These are phyloP conservation scores for Panzeria rudis DNA, from an alignment of 2,888 invertebrate genomes.

Conservation along the genomic window DNA sequence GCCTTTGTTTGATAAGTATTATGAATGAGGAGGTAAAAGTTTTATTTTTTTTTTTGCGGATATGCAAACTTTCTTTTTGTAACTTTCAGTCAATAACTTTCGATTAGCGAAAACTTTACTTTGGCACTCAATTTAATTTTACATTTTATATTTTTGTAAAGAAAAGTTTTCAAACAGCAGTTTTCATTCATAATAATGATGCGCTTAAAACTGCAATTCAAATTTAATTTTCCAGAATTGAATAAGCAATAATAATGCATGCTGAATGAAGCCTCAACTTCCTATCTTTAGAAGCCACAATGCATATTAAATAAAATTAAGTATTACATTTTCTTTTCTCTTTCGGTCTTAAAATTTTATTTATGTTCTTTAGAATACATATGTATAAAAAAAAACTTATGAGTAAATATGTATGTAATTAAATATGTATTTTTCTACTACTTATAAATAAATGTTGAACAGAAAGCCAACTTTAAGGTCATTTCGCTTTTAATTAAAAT, in stretches of 20 bases:
- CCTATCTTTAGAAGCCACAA: background rate
- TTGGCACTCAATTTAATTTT: too few relatives aligned
- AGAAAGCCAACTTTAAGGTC: conserved; percentile 44
- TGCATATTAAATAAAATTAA: conserved; percentile 21
- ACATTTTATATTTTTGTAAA: too few relatives aligned
- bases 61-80: too few relatives aligned
- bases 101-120: too few relatives aligned
- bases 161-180: too few relatives aligned
- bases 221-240: too few relatives aligned
- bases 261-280: background rate
- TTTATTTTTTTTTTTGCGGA: too few relatives aligned
- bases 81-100: too few relatives aligned
- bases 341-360: conserved; percentile 8
- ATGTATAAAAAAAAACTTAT: background rate
- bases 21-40: too few relatives aligned
- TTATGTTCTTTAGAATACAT: conserved; percentile 1
- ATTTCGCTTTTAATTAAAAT: conserved; percentile 79
- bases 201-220: too few relatives aligned
- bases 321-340: conserved; percentile 10
- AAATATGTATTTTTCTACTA: background rate
- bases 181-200: too few relatives aligned
- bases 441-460: background rate
- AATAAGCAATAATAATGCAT: background rate
- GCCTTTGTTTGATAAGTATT: too few relatives aligned
- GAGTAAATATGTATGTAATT: background rate